Percentiles rank a stretch among this genome's conserved stretches.
Evolutionary conservation across 2,888 invertebrate genomes (phyloP).

Genomic region (Teleiodes luculella): DNA sequence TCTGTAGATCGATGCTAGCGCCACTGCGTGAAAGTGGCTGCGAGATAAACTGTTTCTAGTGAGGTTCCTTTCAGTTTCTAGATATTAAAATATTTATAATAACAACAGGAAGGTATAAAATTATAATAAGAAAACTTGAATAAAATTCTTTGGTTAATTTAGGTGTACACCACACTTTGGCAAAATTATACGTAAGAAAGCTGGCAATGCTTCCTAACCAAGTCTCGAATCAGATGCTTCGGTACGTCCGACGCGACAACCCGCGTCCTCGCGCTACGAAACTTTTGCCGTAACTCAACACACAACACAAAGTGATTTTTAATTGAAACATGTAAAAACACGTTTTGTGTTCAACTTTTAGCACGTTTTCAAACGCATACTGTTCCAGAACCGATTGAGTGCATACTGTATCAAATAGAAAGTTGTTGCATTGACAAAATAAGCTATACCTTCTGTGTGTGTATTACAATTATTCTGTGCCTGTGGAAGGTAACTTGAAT

Average conservation of each 20-base stretch:
- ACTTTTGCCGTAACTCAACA: constrained; percentile 47
- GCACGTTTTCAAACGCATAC: neutral
- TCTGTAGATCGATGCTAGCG: too few species aligned
- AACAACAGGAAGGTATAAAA: too few species aligned
- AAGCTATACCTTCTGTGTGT: constrained; percentile 35
- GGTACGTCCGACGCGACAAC: constrained; percentile 31
- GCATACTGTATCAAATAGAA: constrained; percentile 41
- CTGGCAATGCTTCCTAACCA: constrained; percentile 20
- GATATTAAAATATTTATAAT: too few species aligned
- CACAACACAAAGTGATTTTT: constrained; percentile 40
- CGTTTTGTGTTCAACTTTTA: constrained; percentile 24
- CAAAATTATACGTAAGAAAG: neutral
- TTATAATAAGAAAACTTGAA: too few species aligned
- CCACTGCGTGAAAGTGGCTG: too few species aligned
- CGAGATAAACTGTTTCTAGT: too few species aligned
- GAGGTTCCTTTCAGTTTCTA: too few species aligned
- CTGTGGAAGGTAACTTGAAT: constrained; percentile 47
- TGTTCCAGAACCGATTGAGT: neutral
- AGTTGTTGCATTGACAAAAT: constrained; percentile 53
- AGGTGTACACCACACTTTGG: neutral
- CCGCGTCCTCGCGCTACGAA: constrained; percentile 37
- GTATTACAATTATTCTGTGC: constrained; percentile 47
- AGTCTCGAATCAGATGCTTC: constrained; percentile 42
- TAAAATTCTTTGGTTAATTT: neutral
- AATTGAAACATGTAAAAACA: constrained; percentile 37